These are phyloP conservation scores for Oedothorax gibbosus DNA, from an alignment of 1,140 invertebrate species.

Conservation along the genomic window DNA sequence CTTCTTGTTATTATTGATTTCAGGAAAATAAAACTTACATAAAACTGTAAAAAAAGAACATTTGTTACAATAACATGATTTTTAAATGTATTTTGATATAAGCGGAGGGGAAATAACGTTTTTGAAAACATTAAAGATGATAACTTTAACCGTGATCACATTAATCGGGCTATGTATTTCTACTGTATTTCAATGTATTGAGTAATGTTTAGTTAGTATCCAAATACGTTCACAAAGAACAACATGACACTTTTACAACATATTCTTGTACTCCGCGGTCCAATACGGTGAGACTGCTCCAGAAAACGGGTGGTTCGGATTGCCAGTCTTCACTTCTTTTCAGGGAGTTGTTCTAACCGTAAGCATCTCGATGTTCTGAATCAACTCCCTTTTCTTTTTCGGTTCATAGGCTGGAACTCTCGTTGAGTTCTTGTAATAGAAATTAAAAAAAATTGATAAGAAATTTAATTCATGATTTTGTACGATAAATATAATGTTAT, in stretches of 20 bases:
- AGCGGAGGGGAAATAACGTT: too few relatives aligned
- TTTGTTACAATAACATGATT: too few relatives aligned
- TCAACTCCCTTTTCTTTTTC: constrained; percentile 77
- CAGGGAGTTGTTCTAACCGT: constrained; percentile 70
- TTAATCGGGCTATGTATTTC: too few relatives aligned
- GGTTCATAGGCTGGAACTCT: constrained; percentile 80
- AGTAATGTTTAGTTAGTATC: too few relatives aligned
- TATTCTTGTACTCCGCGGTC: constrained; percentile 89
- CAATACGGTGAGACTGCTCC: constrained; percentile 90
- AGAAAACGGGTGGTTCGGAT: constrained; percentile 80
- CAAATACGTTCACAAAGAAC: too few relatives aligned
- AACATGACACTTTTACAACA: constrained; percentile 74
- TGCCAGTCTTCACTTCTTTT: constrained; percentile 75
- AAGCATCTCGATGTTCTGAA: constrained; percentile 69
- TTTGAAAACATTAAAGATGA: too few relatives aligned
- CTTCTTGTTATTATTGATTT: too few relatives aligned
- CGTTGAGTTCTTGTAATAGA: constrained; percentile 73
- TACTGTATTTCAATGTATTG: too few relatives aligned
- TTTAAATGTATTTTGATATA: too few relatives aligned
- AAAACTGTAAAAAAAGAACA: too few relatives aligned
- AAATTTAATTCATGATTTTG: neutral
- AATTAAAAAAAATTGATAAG: constrained; percentile 12
- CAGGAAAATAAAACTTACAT: too few relatives aligned
- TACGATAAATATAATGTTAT: neutral
- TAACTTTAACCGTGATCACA: too few relatives aligned